Evolutionary conservation across 2,113 vertebrate species (phyloP), one percentile per base, ranked within the genome.

Genomic region (Barbus barbus): DNA sequence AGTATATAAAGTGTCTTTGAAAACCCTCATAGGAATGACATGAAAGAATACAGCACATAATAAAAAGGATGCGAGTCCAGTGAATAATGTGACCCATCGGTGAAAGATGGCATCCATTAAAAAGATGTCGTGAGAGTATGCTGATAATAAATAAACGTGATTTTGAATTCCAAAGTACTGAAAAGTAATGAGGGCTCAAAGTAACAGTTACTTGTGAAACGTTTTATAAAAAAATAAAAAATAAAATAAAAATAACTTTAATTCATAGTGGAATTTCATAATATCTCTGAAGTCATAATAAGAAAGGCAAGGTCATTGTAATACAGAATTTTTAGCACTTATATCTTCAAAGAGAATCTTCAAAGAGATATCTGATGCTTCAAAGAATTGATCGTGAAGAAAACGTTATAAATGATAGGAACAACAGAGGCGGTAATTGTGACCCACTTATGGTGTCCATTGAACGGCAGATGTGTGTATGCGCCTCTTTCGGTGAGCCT

Each of bases 271-370:
- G 28, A 58, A 65, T 53, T 67, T 65, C 11, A 76, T 85, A 56
- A 38, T 46, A 48, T 65, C 38, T 6, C 28, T 26, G 33, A 67
- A 46, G 48, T 74, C 51, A 48, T 56, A 63, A 82, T 82, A 77
- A 46, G n/a, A 41, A 48, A 76, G 12, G 16, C 81, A 83, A 61
- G 60, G 61, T 61, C 73, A 76, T 12, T 28, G 81, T 78, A 28
- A 48, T 44, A 75, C 5, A 31, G 3, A 46, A 6, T 44, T 65
- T 33, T 31, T 18, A 48, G 69, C 69, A 8, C 13, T 75, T 83
- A 51, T 38, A 28, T 69, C 60, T 87, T 87, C 77, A 83, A 79
- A 81, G 48, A 60, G 6, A n/a, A 31, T 14, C 83, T 79, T 85
- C 80, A 71, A 83, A 85, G 71, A 38, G 56, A 78, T 78, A 77